Evolutionary conservation across 1,140 invertebrate genomes (phyloP), one percentile per base, ranked within the genome.

Genomic region (Coboldia fuscipes): DNA sequence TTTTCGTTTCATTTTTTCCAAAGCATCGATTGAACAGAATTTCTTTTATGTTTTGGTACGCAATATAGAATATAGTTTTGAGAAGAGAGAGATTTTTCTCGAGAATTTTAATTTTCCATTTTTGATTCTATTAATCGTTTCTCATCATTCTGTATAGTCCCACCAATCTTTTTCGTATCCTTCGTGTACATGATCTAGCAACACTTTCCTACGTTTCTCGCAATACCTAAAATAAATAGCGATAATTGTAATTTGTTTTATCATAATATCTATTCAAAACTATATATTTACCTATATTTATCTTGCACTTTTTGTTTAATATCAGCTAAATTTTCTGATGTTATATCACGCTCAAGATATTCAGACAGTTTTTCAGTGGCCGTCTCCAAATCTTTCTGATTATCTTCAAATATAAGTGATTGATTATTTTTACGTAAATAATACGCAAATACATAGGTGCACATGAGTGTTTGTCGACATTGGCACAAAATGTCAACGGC

Each of bases 231-330:
- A 66, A 50, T 34, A 37, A 29, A 23, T 23, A 23, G 12, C 12
- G 22, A 23, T 12, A 6, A 13, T 26, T 34, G 16, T 30, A 14
- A 21, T 23, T 21, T 35, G 12, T n/a, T 35, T 24, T 33, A 19
- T 33, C 14, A 14, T 16, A 22, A 13, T 13, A 17, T 32, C 33
- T 14, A n/a, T n/a, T n/a, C n/a, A n/a, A n/a, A n/a, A n/a, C n/a
- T n/a, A 13, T 16, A 23, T 26, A 42, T 43, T 56, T 54, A 93
- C 86, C 89, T 84, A 60, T 93, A 94, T 66, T 97, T 97, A 58
- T 97, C 93, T 64, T 97, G 92, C 46, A 97, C 92, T 68, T 96
- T 96, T 60, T 97, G 90, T 62, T 97, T 97, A 55, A 97, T 96
- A 57, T 94, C 89, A 45, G 83, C 78, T 42, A 97, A 67, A 66